Percentiles rank a stretch among this genome's conserved stretches.
phyloP scores from a whole-genome alignment of 2,888 invertebrate species.

The Amblyjoppa fuscipennis region DNA sequence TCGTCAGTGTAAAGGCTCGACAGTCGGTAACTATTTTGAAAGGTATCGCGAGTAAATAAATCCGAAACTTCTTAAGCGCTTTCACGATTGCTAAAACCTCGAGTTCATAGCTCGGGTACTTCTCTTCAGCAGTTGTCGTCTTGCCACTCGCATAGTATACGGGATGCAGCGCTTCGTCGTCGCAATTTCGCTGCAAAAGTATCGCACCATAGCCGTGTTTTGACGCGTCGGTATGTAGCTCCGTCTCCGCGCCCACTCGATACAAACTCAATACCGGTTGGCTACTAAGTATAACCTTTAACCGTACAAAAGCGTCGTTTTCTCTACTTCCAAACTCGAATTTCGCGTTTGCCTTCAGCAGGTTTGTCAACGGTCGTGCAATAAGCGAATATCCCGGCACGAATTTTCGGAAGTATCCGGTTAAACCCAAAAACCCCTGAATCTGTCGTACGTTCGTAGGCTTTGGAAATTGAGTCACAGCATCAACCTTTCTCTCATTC shows the following conservation, averaged over 20 bases:
- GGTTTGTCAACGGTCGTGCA: conserved; percentile 61
- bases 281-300: too few species aligned
- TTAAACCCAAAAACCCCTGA: too few species aligned
- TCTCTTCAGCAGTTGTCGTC: conserved; percentile 7
- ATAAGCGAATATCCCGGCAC: too few species aligned
- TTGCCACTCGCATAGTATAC: conserved; percentile 37
- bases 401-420: too few species aligned
- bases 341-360: conserved; percentile 45
- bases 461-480: conserved; percentile 64
- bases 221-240: too few species aligned
- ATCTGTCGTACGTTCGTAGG: too few species aligned
- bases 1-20: conserved; percentile 23
- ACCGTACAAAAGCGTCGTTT: conserved; percentile 60
- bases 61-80: conserved; percentile 8
- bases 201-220: conserved; percentile 34
- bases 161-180: conserved; percentile 13
- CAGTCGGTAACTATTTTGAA: conserved; percentile 31
- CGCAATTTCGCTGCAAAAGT: conserved; percentile 22
- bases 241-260: too few species aligned
- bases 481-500: conserved; percentile 56
- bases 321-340: conserved; percentile 58
- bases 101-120: conserved; percentile 13
- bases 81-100: conserved; percentile 9
- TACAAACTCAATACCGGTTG: too few species aligned
- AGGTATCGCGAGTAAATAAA: conserved; percentile 23